Conservation (phyloP, 2,797 vertebrate species). For the Rhynchonycteris naso region DNA sequence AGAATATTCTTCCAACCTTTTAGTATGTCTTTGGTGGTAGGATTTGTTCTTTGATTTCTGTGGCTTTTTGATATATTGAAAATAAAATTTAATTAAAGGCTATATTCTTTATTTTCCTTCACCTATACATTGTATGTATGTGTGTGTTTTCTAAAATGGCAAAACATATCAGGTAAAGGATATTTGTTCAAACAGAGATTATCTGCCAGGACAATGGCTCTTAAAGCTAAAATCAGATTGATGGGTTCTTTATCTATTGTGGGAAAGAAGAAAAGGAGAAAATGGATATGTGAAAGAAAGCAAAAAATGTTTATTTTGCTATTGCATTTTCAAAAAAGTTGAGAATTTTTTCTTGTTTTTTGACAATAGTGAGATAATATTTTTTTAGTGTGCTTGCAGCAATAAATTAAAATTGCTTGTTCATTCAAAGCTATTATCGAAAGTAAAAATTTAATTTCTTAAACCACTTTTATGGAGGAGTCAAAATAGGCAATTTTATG, state of each 20-base stretch:
- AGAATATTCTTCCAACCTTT: constrained; percentile 83
- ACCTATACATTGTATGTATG: background rate
- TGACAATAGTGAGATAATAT: background rate
- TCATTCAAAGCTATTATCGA: background rate
- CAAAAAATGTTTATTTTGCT: constrained; percentile 30
- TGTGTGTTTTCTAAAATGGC: constrained; percentile 62
- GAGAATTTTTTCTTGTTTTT: constrained; percentile 7
- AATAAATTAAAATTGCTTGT: constrained; percentile 6
- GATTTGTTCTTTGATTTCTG: constrained; percentile 81
- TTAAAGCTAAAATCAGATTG: constrained; percentile 75
- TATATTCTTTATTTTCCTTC: constrained; percentile 57
- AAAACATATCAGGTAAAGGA: constrained; percentile 62
- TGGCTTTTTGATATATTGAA: constrained; percentile 72
- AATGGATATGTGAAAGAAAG: background rate
- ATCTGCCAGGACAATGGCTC: constrained; percentile 66
- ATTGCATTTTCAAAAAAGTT: background rate
- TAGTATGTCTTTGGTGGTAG: constrained; percentile 73
- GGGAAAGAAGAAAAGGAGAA: constrained; percentile 35
- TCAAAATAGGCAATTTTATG: constrained; percentile 10
- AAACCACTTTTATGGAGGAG: background rate
- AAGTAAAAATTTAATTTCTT: constrained; percentile 31
- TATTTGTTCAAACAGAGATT: constrained; percentile 66
- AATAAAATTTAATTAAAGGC: constrained; percentile 68
- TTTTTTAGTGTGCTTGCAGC: constrained; percentile 23
- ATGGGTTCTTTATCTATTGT: constrained; percentile 56